phyloP scores from a whole-genome alignment of 2,888 invertebrate species.

The Brachypalpus laphriformis region DNA sequence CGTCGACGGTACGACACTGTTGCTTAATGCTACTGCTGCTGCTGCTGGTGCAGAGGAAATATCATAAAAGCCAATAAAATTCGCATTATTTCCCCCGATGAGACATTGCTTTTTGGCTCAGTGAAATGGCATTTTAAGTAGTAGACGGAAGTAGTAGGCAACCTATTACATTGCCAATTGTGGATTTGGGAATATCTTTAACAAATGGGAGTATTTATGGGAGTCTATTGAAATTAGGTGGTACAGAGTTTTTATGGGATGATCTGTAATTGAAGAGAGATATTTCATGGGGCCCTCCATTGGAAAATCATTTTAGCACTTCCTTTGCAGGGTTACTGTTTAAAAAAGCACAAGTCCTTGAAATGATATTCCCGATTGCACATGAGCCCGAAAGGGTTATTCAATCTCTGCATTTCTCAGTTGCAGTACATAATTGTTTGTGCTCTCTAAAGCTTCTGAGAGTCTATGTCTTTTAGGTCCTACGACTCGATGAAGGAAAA shows the following conservation, averaged over 20 bases:
- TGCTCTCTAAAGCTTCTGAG: no score
- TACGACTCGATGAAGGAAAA: no score
- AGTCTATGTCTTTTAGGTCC: no score
- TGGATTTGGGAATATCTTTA: neutral
- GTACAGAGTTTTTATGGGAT: neutral
- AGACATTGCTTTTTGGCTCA: constrained; percentile 26
- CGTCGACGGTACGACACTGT: neutral
- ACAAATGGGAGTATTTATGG: neutral
- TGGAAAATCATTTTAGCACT: no score
- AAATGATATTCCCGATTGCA: no score
- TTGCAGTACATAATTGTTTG: no score
- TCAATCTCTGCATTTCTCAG: no score
- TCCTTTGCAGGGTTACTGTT: no score
- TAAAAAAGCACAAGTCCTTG: no score
- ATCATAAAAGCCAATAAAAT: constrained; percentile 57
- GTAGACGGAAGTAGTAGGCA: neutral
- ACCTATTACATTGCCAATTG: neutral
- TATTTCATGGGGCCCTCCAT: neutral
- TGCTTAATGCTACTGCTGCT: constrained; percentile 35
- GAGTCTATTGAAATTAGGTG: neutral
- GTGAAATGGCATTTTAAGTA: constrained; percentile 25
- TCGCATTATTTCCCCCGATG: constrained; percentile 38
- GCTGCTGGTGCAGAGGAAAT: constrained; percentile 3
- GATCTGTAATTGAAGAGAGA: neutral
- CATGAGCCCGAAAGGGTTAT: no score